phyloP scores from a whole-genome alignment of 2,797 vertebrate species.

The Spheniscus humboldti region DNA sequence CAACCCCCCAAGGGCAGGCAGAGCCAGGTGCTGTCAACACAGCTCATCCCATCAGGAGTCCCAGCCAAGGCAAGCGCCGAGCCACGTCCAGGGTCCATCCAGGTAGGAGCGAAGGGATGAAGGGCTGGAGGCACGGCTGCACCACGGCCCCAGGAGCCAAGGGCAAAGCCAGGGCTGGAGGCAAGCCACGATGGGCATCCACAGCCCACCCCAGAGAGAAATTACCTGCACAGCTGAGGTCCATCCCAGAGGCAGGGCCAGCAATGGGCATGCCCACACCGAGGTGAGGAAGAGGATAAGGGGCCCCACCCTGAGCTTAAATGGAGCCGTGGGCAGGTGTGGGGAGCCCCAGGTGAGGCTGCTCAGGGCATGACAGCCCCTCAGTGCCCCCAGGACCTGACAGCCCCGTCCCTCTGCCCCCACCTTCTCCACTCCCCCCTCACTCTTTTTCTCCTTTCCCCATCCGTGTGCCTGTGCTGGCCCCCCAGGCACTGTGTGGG shows the following conservation, averaged over 20 bases:
- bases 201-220: no score
- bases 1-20: neutral
- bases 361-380: neutral
- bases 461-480: rapidly evolving
- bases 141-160: neutral
- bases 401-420: neutral
- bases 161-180: neutral
- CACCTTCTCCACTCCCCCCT: rapidly evolving
- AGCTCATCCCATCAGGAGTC: neutral
- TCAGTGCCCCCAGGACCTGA: neutral
- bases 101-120: neutral
- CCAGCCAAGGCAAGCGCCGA: neutral
- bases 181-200: rapidly evolving
- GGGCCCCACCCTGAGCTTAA: neutral
- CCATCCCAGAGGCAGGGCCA: rapidly evolving
- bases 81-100: neutral
- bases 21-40: neutral
- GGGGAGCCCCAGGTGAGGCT: neutral
- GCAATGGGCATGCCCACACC: rapidly evolving
- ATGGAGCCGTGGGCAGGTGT: rapidly evolving
- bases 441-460: neutral
- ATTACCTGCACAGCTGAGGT: neutral
- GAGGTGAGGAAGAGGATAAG: rapidly evolving
- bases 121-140: rapidly evolving
- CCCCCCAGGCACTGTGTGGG: neutral